These are phyloP conservation scores for Acronicta alni DNA, from an alignment of 2,888 invertebrate genomes.

Conservation along the genomic window DNA sequence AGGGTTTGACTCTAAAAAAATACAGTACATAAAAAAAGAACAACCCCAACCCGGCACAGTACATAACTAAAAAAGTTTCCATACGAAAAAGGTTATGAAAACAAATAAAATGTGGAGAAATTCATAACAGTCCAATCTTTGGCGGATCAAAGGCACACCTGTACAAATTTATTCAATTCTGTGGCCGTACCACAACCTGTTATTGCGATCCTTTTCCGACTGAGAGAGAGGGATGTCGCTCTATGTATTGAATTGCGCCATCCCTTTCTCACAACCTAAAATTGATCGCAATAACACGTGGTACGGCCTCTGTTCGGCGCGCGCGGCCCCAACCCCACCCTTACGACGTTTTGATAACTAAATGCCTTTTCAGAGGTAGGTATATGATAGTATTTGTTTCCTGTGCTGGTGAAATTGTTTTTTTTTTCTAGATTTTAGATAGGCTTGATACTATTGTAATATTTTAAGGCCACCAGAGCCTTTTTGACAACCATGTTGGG, in stretches of 20 bases:
- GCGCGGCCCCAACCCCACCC: slow-evolving; percentile 34
- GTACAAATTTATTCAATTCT: slow-evolving; percentile 62
- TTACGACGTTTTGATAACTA: slow-evolving; percentile 59
- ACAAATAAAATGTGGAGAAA: slow-evolving; percentile 55
- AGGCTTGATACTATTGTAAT: neutral
- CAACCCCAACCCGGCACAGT: slow-evolving; percentile 11
- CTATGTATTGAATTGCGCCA: too few species aligned
- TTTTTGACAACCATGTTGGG: too few species aligned
- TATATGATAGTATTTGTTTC: slow-evolving; percentile 13
- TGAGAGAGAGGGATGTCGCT: too few species aligned
- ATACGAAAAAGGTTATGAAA: slow-evolving; percentile 35
- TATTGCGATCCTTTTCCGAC: too few species aligned
- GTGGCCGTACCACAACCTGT: too few species aligned
- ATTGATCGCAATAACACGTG: too few species aligned
- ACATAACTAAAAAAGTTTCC: slow-evolving; percentile 33
- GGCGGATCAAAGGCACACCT: slow-evolving; percentile 59
- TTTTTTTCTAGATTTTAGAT: slow-evolving; percentile 1
- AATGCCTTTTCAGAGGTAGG: slow-evolving; percentile 37
- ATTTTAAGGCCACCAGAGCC: too few species aligned
- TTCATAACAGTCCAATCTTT: slow-evolving; percentile 58
- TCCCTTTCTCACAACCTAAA: too few species aligned
- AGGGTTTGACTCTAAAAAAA: neutral
- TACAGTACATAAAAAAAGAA: slow-evolving; percentile 13
- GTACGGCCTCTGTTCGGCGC: slow-evolving; percentile 40
- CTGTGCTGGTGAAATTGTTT: slow-evolving; percentile 31